Percentiles rank a stretch among this genome's conserved stretches.
These are phyloP conservation scores for Acrossocheilus fasciatus DNA, from an alignment of 2,797 vertebrate species.

Conservation along the genomic window DNA sequence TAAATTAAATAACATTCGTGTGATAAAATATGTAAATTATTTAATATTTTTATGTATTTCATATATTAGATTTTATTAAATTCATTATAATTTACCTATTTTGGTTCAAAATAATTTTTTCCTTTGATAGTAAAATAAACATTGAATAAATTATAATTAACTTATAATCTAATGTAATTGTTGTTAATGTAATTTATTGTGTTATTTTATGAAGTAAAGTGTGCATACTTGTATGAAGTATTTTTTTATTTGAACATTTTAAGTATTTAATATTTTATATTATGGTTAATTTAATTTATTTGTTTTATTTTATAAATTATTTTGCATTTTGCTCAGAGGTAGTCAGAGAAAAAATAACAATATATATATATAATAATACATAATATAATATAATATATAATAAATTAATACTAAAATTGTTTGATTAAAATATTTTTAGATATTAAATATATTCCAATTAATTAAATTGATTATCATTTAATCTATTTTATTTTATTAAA, in stretches of 20 bases:
- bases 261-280: background rate
- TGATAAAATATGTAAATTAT: background rate
- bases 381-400: background rate
- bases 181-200: too few relatives aligned
- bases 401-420: background rate
- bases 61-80: background rate
- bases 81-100: background rate
- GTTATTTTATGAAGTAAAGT: background rate
- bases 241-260: background rate
- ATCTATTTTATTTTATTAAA: background rate
- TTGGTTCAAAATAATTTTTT: background rate
- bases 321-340: background rate
- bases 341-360: background rate
- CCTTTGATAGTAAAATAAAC: background rate
- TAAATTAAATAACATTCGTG: background rate
- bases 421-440: too few relatives aligned
- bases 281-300: background rate
- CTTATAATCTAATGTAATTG: background rate
- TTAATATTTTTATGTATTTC: background rate
- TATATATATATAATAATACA: background rate
- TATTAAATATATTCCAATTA: too few relatives aligned
- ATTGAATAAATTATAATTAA: background rate
- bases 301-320: background rate
- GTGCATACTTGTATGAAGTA: too few relatives aligned
- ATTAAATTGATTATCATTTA: background rate